Evolutionary conservation across 2,888 invertebrate genomes (phyloP).

Genomic region (Yponomeuta cagnagella): DNA sequence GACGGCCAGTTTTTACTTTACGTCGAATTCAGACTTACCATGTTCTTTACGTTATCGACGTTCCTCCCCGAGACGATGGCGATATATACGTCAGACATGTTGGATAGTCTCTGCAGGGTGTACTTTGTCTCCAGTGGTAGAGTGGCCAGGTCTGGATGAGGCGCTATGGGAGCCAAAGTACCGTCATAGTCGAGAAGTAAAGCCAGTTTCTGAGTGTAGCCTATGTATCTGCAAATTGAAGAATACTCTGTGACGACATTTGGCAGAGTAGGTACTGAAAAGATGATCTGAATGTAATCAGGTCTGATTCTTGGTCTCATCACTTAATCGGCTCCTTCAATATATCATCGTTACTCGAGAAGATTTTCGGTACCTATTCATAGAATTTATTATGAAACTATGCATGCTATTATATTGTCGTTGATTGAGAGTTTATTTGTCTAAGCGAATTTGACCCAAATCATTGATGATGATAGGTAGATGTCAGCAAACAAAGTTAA

Average conservation of each 20-base stretch:
- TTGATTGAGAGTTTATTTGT: neutral
- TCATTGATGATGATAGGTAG: neutral
- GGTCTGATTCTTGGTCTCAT: no score
- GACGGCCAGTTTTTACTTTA: no score
- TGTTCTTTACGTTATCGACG: conserved; percentile 90
- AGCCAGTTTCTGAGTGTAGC: conserved; percentile 89
- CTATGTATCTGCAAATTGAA: conserved; percentile 81
- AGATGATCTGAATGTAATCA: no score
- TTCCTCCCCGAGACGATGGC: conserved; percentile 91
- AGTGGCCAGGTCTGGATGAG: conserved; percentile 92
- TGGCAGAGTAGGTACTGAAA: no score
- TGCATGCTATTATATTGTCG: no score
- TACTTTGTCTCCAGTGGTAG: conserved; percentile 90
- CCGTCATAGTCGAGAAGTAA: conserved; percentile 91
- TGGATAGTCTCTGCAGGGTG: conserved; percentile 86
- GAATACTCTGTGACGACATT: neutral
- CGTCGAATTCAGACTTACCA: conserved; percentile 71
- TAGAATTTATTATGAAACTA: no score
- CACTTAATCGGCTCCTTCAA: no score
- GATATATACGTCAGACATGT: conserved; percentile 90
- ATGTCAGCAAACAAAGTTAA: neutral
- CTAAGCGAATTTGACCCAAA: neutral
- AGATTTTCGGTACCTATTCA: no score
- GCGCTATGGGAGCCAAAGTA: conserved; percentile 90
- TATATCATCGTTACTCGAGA: no score